These are phyloP conservation scores for Tethya wilhelma DNA, from an alignment of 37 sponge, comb jelly and placozoan species.

Conservation along the genomic window DNA sequence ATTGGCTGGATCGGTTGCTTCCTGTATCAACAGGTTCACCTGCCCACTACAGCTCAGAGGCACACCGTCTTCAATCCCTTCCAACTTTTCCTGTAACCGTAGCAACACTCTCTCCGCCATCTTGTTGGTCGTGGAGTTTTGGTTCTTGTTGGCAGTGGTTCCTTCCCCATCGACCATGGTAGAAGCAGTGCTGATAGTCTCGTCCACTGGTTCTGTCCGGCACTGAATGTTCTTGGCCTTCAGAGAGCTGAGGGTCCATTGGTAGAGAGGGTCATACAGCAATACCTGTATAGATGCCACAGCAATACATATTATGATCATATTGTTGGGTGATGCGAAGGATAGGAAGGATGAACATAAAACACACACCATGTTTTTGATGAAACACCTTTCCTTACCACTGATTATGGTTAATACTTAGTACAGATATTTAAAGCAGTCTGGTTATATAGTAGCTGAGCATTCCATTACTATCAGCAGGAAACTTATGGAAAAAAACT, in stretches of 20 bases:
- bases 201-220: conserved; percentile 12
- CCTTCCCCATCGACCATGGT: conserved; percentile 4
- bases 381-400: too few species aligned
- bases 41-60: conserved; percentile 92
- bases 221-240: conserved; percentile 74
- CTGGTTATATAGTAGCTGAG: too few species aligned
- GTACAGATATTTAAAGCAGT: too few species aligned
- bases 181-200: conserved; percentile 1
- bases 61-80: conserved; percentile 91
- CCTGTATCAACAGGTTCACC: conserved; percentile 91
- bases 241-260: conserved; percentile 84
- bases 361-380: too few species aligned
- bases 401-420: too few species aligned
- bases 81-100: conserved; percentile 90
- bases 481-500: neutral
- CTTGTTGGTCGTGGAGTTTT: conserved; percentile 51
- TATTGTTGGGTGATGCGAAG: neutral
- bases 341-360: neutral
- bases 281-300: conserved; percentile 66
- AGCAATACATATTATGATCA: neutral
- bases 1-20: conserved; percentile 89
- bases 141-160: neutral
- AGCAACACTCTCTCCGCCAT: conserved; percentile 92
- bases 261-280: conserved; percentile 93
- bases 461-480: too few species aligned